Evolutionary conservation across 2,113 vertebrate genomes (phyloP).

Genomic region (Cygnus buccinator): DNA sequence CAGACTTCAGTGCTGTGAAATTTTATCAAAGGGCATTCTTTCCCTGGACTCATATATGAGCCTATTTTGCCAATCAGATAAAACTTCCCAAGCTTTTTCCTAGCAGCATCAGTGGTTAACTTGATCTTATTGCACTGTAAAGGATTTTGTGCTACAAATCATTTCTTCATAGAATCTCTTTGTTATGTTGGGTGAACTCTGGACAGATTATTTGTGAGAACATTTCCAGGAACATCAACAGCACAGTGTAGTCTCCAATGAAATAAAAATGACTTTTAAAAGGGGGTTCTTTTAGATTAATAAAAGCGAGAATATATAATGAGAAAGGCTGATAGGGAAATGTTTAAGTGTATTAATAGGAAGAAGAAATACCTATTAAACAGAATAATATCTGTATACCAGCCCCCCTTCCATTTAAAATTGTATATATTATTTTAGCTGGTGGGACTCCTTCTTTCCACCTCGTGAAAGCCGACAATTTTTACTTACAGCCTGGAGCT

Average conservation of each 20-base stretch:
- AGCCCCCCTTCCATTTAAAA: constrained; percentile 11
- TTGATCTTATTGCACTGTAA: constrained; percentile 69
- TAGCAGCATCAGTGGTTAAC: constrained; percentile 64
- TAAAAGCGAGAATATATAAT: not conserved
- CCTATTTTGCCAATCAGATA: constrained; percentile 77
- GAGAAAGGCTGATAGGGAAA: not conserved
- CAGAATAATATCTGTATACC: not conserved
- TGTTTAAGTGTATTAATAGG: not conserved
- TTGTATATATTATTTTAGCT: constrained; percentile 40
- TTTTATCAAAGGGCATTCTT: constrained; percentile 74
- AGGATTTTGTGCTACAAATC: constrained; percentile 71
- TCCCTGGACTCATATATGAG: constrained; percentile 67
- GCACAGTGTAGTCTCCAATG: not conserved
- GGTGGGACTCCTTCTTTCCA: constrained; percentile 16
- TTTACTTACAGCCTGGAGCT: constrained; percentile 46
- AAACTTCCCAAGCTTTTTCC: constrained; percentile 68
- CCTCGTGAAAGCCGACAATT: constrained; percentile 29
- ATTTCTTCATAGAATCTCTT: constrained; percentile 75
- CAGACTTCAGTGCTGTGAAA: constrained; percentile 71
- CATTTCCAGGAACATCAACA: constrained; percentile 27
- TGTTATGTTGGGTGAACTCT: constrained; percentile 66
- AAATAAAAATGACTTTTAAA: constrained; percentile 43
- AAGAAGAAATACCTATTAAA: constrained; percentile 15
- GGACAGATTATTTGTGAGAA: constrained; percentile 57
- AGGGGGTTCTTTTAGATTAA: not conserved